Percentiles rank a stretch among this genome's conserved stretches.
Conservation (phyloP, 2,888 invertebrate species). For the Trichogramma evanescens region DNA sequence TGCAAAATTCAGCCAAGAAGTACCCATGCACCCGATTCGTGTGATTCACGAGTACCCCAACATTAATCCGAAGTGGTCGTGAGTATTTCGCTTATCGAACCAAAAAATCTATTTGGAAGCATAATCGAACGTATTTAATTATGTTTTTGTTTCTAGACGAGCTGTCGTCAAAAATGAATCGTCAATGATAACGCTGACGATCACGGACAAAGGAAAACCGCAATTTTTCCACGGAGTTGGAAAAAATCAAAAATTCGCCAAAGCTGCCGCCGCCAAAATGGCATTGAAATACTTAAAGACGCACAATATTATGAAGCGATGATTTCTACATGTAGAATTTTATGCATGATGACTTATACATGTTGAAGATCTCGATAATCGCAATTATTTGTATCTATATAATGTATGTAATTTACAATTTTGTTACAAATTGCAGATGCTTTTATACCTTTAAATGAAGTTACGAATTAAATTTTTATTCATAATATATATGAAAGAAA, state of each 20-base stretch:
- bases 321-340: not conserved
- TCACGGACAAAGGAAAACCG: constrained; percentile 55
- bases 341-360: too few species aligned
- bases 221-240: constrained; percentile 66
- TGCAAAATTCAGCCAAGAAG: constrained; percentile 65
- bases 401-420: not conserved
- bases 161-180: constrained; percentile 30
- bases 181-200: constrained; percentile 58
- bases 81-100: constrained; percentile 39
- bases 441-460: not conserved
- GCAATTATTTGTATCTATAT: not conserved
- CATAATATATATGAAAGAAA: too few species aligned
- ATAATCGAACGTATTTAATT: not conserved
- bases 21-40: constrained; percentile 88
- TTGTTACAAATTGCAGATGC: not conserved
- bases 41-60: constrained; percentile 76
- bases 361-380: not conserved
- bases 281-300: constrained; percentile 50
- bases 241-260: constrained; percentile 62
- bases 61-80: constrained; percentile 69
- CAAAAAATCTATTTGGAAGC: not conserved
- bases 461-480: too few species aligned
- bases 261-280: constrained; percentile 71
- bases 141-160: constrained; percentile 26
- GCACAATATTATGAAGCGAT: not conserved